Base-by-base conservation (phyloP, 2,797 vertebrate genomes). In the Parauchenoglanis ngamensis region DNA sequence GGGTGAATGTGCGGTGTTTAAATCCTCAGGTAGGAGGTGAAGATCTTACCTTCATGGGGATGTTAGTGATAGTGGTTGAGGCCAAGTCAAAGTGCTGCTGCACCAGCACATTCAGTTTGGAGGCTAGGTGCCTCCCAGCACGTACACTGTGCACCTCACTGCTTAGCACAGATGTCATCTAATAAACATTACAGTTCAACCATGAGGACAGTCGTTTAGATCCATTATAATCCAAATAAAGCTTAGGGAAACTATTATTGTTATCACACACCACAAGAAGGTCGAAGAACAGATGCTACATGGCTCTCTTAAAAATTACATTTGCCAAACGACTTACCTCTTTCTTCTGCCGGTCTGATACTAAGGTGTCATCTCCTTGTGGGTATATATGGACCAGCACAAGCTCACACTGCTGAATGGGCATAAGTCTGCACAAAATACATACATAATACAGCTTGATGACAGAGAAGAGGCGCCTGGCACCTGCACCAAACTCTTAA, bases 41-140 rank as follows among this genome's bases (percentile, higher is more conserved):
- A 25, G 75, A 0, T 0, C 91, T 92, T 96, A 99, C 98, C 98
- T 99, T 99, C 98, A 99, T 99, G 19, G 98, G 98, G 93, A 99
- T 99, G 95, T 99, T 99, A 44, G 98, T 99, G 92, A 99, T 99
- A 65, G 98, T 99, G 91, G 98, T 99, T 88, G 98, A 99, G 85
- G 98, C 97, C 95, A 99, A 93, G 94, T 99, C 98, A 83, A 98
- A 99, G 94, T 99, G 98, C 46, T 98, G 98, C 90, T 99, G 98
- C 59, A 99, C 98, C 91, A 99, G 94, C 92, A 98, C 95, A 91
- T 99, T 99, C 86, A 99, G 94, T 92, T 99, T 99, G 84, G 97
- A 97, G 89, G 98, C 97, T 86, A 99, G 94, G 92, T 99, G 98
- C 25, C 98, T 93, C 80, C 98, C 98, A 0, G 98, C 98, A 25